phyloP scores from a whole-genome alignment of 2,113 vertebrate species.

The Scatophagus argus region DNA sequence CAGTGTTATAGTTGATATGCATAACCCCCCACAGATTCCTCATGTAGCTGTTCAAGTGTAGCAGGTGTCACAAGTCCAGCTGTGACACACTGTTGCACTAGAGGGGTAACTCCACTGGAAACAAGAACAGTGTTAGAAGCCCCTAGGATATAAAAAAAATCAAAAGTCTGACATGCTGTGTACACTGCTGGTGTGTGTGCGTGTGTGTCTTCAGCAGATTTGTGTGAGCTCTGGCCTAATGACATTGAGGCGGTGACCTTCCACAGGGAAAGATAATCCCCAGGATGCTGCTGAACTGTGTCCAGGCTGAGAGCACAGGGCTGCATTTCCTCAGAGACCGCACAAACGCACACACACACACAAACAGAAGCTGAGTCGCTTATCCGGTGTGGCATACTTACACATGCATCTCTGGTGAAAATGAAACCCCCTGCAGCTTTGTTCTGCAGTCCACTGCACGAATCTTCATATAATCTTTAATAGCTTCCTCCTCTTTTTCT shows the following conservation, averaged over 20 bases:
- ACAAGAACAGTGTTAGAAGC: background rate
- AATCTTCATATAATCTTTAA: slow-evolving; percentile 76
- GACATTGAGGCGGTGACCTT: slow-evolving; percentile 70
- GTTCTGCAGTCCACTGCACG: slow-evolving; percentile 32
- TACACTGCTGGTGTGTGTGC: background rate
- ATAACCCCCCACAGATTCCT: slow-evolving; percentile 73
- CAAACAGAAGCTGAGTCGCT: slow-evolving; percentile 23
- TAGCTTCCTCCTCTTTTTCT: slow-evolving; percentile 38
- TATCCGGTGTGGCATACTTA: slow-evolving; percentile 40
- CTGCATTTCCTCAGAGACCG: slow-evolving; percentile 35
- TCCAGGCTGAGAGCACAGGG: slow-evolving; percentile 35
- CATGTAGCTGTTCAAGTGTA: slow-evolving; percentile 80
- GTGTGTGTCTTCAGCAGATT: slow-evolving; percentile 10
- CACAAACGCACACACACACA: slow-evolving; percentile 24
- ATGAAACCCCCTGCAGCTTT: slow-evolving; percentile 52
- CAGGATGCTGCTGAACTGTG: slow-evolving; percentile 64
- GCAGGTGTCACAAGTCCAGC: slow-evolving; percentile 84
- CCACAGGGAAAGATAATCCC: slow-evolving; percentile 73
- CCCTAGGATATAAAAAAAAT: background rate
- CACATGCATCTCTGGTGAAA: slow-evolving; percentile 40
- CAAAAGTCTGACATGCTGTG: slow-evolving; percentile 24
- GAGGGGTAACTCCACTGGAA: background rate
- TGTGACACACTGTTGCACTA: slow-evolving; percentile 70
- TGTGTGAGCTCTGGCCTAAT: slow-evolving; percentile 58
- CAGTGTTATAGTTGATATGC: slow-evolving; percentile 30